These are phyloP conservation scores for Archips xylosteana DNA, from an alignment of 2,888 invertebrate genomes.

Conservation along the genomic window DNA sequence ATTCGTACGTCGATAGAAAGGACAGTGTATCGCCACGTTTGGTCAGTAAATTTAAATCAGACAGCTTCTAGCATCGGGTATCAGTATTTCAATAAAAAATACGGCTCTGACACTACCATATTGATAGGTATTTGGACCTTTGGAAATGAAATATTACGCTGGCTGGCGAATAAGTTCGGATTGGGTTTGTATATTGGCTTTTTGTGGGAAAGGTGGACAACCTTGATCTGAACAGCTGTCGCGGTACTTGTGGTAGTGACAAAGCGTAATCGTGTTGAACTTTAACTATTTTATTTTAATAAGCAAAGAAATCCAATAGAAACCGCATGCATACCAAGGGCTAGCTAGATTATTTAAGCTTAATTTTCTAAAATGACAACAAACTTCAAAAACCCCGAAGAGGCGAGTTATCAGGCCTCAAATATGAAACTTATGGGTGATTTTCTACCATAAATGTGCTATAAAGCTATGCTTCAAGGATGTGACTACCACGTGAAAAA, in stretches of 20 bases:
- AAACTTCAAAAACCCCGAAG: too few relatives aligned
- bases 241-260: not conserved
- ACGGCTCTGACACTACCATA: slow-evolving; percentile 58
- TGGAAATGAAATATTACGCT: slow-evolving; percentile 38
- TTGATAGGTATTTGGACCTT: slow-evolving; percentile 53
- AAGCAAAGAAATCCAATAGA: too few relatives aligned
- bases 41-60: slow-evolving; percentile 65
- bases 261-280: not conserved
- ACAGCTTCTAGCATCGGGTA: slow-evolving; percentile 57
- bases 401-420: too few relatives aligned
- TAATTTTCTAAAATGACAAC: too few relatives aligned
- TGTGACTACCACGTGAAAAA: too few relatives aligned
- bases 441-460: too few relatives aligned
- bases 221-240: slow-evolving; percentile 1
- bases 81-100: slow-evolving; percentile 70
- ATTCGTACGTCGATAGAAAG: slow-evolving; percentile 41
- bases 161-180: slow-evolving; percentile 19
- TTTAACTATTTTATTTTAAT: too few relatives aligned
- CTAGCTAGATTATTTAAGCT: too few relatives aligned
- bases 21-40: slow-evolving; percentile 53
- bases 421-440: too few relatives aligned
- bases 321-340: too few relatives aligned
- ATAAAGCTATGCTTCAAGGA: too few relatives aligned
- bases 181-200: slow-evolving; percentile 23
- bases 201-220: slow-evolving; percentile 6